phyloP scores from a whole-genome alignment of 2,888 invertebrate genomes.

The Polia nebulosa region DNA sequence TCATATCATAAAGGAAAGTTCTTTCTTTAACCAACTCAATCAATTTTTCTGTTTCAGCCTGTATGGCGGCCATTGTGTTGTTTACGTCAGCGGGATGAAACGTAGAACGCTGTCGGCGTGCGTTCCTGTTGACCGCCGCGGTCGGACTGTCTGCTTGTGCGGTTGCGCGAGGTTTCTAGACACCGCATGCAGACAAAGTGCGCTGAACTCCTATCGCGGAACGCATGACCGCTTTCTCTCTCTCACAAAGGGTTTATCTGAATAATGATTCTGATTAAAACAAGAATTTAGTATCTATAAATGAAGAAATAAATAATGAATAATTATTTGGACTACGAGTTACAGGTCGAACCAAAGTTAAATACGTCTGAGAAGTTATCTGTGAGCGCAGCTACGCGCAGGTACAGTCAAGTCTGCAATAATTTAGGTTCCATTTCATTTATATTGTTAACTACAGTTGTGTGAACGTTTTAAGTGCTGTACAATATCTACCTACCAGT shows the following conservation, averaged over 20 bases:
- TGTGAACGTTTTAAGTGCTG: no score
- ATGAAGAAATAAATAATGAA: no score
- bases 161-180: constrained; percentile 35
- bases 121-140: constrained; percentile 57
- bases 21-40: constrained; percentile 45
- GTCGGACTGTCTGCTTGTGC: constrained; percentile 36
- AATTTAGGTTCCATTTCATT: no score
- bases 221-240: constrained; percentile 54
- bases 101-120: constrained; percentile 42
- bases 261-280: not conserved
- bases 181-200: constrained; percentile 40
- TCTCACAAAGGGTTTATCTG: constrained; percentile 17
- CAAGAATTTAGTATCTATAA: not conserved
- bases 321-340: no score
- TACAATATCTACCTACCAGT: no score
- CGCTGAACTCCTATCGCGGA: constrained; percentile 48
- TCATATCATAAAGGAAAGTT: constrained; percentile 50
- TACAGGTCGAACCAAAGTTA: no score
- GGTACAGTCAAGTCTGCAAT: no score
- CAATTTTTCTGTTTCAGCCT: constrained; percentile 39
- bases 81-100: not conserved
- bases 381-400: no score
- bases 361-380: no score
- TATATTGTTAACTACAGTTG: no score
- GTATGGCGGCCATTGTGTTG: constrained; percentile 8